Evolutionary conservation across 2,113 vertebrate species (phyloP), one percentile per base, ranked within the genome.

Genomic region (Aleadryas rufinucha): DNA sequence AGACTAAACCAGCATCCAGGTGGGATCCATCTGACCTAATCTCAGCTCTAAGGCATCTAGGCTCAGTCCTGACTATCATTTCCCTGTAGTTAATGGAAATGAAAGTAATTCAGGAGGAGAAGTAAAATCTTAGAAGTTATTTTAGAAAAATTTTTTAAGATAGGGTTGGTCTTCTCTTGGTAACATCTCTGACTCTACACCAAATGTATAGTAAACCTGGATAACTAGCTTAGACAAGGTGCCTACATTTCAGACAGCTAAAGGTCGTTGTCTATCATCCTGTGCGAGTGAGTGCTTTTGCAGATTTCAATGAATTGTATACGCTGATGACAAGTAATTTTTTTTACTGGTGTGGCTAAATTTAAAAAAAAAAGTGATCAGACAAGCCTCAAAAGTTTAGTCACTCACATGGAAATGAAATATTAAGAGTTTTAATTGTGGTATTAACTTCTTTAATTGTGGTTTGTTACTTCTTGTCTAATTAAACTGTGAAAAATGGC

Each of bases 21-120:
- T 95, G 95, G 85, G 63, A 77, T 83, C 86, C 79, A 94, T 90
- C 82, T 88, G 78, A 80, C 20, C 42, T 92, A 80, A 90, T 90
- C 57, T 85, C 70, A 93, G 41, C 60, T 72, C 20, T 50, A 77
- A 92, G 31, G 16, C n/a, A 72, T 76, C 26, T 80, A 80, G 41
- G 27, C 33, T 85, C 26, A 65, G 10, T 54, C 53, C 44, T 76
- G 41, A 53, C 18, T 60, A 57, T 10, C 16, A 53, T 69, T 91
- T 68, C 41, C 49, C 33, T 75, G 27, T 39, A 84, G 61, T 19
- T 16, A 60, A 16, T 72, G 53, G 41, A 69, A 78, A 76, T 1
- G 39, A 79, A 91, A 56, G 5, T 8, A 45, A 9, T 83, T 64
- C 61, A 78, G n/a, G n/a, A 93, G 31, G 17, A 52, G 24, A 82